A percentile compares a stretch with the other conserved stretches of the same genome.
phyloP scores from a whole-genome alignment of 2,113 vertebrate genomes.

The Oriolus oriolus region DNA sequence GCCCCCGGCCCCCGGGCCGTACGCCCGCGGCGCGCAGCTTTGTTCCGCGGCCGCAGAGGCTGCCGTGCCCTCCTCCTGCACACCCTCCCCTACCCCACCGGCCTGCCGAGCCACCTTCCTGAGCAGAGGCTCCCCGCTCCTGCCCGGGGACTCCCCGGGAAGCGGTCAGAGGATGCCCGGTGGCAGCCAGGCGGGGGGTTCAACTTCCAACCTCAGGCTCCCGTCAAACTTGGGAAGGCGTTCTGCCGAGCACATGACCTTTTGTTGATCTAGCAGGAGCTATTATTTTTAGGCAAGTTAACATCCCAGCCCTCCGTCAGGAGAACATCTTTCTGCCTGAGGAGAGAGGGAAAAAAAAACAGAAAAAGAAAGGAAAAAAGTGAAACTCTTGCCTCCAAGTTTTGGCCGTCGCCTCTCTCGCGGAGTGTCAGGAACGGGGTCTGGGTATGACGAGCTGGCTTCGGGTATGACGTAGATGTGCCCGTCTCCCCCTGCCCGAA shows the following conservation, averaged over 20 bases:
- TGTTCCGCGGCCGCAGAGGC: constrained; percentile 29
- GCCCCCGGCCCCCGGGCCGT: neutral
- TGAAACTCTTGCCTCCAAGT: constrained; percentile 40
- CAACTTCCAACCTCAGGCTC: constrained; percentile 55
- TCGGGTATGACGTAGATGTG: neutral
- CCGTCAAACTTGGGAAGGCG: constrained; percentile 72
- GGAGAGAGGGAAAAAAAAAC: neutral
- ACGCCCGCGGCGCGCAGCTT: constrained; percentile 3
- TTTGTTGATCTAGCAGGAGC: constrained; percentile 67
- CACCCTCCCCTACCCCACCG: neutral
- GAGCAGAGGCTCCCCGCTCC: constrained; percentile 1
- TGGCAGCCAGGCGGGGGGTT: neutral
- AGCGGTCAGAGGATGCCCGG: constrained; percentile 18
- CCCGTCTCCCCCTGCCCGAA: neutral
- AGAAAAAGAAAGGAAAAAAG: neutral
- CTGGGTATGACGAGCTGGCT: constrained; percentile 21
- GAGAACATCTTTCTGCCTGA: constrained; percentile 27
- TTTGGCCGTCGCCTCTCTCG: neutral
- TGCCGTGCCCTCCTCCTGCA: neutral
- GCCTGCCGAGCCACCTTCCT: neutral
- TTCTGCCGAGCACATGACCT: constrained; percentile 70
- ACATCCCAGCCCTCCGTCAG: constrained; percentile 6
- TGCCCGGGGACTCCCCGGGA: neutral
- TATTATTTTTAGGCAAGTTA: constrained; percentile 57
- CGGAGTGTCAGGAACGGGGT: constrained; percentile 35